A percentile compares a stretch with the other conserved stretches of the same genome.
Conservation (phyloP, 2,797 vertebrate genomes). For the Dallia pectoralis region DNA sequence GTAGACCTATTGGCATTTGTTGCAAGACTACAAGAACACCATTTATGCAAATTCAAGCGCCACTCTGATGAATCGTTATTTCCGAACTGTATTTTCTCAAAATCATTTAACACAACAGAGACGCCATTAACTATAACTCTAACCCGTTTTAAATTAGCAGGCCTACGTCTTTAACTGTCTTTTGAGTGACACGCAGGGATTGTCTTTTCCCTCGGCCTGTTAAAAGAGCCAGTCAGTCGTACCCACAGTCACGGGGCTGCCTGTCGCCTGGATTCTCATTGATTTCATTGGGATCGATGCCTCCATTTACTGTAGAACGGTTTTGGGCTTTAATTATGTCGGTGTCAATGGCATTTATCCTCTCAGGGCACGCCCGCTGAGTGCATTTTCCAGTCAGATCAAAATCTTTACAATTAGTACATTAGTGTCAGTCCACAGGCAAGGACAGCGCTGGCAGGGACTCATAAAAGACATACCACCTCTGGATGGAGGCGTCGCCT, state of each 20-base stretch:
- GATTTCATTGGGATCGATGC: conserved; percentile 80
- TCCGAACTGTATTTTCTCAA: background rate
- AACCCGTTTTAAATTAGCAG: background rate
- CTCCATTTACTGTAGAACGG: conserved; percentile 81
- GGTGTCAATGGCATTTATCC: conserved; percentile 75
- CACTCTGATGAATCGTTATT: background rate
- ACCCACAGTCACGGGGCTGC: conserved; percentile 1
- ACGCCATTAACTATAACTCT: background rate
- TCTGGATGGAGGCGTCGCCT: background rate
- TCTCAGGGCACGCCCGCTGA: conserved; percentile 48
- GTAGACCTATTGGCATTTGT: background rate
- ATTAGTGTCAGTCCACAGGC: conserved; percentile 44
- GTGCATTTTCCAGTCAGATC: conserved; percentile 43
- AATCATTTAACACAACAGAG: background rate
- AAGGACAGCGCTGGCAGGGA: conserved; percentile 15
- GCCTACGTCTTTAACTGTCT: conserved; percentile 4
- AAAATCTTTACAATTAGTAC: conserved; percentile 56
- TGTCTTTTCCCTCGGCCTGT: background rate
- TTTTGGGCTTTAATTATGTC: conserved; percentile 81
- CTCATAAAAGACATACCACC: conserved; percentile 19
- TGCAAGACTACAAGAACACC: background rate
- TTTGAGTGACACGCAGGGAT: conserved; percentile 1
- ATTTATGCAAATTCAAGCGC: background rate
- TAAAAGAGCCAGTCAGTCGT: background rate
- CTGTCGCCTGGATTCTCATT: conserved; percentile 70